A percentile compares a stretch with the other conserved stretches of the same genome.
phyloP scores from a whole-genome alignment of 2,888 invertebrate species.

The Incurvaria masculella region DNA sequence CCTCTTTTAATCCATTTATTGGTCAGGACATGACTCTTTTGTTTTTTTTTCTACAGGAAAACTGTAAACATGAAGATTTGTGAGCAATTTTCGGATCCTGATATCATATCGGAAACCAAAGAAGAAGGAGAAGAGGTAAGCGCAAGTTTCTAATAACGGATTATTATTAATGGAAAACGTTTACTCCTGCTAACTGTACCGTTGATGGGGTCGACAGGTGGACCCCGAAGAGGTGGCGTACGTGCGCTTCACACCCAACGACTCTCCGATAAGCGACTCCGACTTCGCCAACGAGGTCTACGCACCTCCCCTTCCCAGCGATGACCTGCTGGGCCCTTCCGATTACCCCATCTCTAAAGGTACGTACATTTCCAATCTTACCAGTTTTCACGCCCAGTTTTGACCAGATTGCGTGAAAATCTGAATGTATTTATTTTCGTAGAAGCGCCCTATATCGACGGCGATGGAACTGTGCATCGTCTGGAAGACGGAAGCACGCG shows the following conservation, averaged over 20 bases:
- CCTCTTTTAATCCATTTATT: background rate
- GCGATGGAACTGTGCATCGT: background rate
- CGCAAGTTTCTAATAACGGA: background rate
- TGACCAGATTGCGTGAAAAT: no score
- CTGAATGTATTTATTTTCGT: background rate
- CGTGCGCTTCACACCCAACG: conserved; percentile 72
- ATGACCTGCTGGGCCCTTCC: conserved; percentile 31
- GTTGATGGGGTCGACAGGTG: conserved; percentile 24
- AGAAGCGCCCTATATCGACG: background rate
- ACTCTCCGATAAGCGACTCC: conserved; percentile 54
- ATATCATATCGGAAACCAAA: conserved; percentile 25
- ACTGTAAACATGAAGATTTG: conserved; percentile 43
- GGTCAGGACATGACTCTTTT: background rate
- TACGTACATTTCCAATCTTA: conserved; percentile 18
- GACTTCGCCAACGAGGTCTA: conserved; percentile 81
- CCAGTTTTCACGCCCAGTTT: no score
- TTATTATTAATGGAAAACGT: conserved; percentile 1
- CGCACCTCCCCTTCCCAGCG: conserved; percentile 63
- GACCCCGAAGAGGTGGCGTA: conserved; percentile 73
- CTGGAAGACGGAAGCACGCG: background rate
- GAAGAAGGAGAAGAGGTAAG: conserved; percentile 21
- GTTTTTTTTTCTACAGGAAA: conserved; percentile 25
- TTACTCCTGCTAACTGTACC: conserved; percentile 2
- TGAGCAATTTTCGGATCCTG: conserved; percentile 41
- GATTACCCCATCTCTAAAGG: conserved; percentile 31